These are phyloP conservation scores for Doris montereyensis DNA, from an alignment of 2,888 invertebrate species.

Conservation along the genomic window DNA sequence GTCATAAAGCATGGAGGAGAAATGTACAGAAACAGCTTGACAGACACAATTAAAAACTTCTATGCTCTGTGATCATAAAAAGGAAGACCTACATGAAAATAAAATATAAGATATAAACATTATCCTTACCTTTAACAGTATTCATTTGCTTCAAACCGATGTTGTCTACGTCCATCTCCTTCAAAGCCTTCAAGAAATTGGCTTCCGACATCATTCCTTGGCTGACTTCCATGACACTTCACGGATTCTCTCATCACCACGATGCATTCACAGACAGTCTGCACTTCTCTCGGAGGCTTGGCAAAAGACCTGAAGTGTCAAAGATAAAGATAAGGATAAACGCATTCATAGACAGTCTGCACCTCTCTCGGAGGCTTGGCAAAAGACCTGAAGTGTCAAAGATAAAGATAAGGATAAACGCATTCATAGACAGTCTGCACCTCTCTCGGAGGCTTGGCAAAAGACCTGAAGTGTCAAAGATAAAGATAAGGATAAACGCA, in stretches of 20 bases:
- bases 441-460: constrained; percentile 91
- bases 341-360: constrained; percentile 90
- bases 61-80: too few relatives aligned
- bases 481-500: too few relatives aligned
- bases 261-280: constrained; percentile 90
- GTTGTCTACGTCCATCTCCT: constrained; percentile 84
- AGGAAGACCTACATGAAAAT: neutral
- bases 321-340: too few relatives aligned
- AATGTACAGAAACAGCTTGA: too few relatives aligned
- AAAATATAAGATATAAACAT: neutral
- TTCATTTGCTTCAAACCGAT: constrained; percentile 70
- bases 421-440: constrained; percentile 93
- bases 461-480: constrained; percentile 82
- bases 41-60: too few relatives aligned
- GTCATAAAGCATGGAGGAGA: too few relatives aligned
- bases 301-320: constrained; percentile 85
- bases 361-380: constrained; percentile 92
- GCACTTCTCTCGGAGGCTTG: constrained; percentile 91
- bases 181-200: constrained; percentile 84
- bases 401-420: too few relatives aligned
- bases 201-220: constrained; percentile 93
- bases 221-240: constrained; percentile 93
- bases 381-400: constrained; percentile 83
- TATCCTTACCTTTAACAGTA: constrained; percentile 68
- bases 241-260: constrained; percentile 85